Percentiles rank a stretch among this genome's conserved stretches.
Conservation (phyloP, 2,113 vertebrate species). For the Gavialis gangeticus region DNA sequence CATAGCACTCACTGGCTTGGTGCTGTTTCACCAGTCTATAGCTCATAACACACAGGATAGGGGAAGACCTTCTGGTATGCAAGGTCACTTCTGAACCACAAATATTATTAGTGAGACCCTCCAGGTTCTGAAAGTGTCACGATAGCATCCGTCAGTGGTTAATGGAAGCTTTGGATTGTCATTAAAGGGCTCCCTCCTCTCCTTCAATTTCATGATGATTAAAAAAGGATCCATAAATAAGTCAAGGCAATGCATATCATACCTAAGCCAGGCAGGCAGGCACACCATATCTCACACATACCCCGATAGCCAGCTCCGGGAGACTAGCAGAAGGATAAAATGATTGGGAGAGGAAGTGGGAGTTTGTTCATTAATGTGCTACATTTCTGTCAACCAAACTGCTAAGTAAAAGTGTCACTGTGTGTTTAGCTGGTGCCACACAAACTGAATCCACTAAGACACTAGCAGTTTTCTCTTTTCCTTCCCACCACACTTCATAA, state of each 20-base stretch:
- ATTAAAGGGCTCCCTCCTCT: slow-evolving; percentile 5
- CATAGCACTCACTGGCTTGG: not conserved
- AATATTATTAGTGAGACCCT: slow-evolving; percentile 17
- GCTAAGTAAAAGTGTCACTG: slow-evolving; percentile 30
- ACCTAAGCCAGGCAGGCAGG: not conserved
- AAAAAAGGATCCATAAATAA: slow-evolving; percentile 45
- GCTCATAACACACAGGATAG: slow-evolving; percentile 22
- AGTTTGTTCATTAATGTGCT: slow-evolving; percentile 52
- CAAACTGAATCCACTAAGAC: slow-evolving; percentile 47
- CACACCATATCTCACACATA: not conserved
- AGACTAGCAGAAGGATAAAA: not conserved
- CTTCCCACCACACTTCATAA: slow-evolving; percentile 29
- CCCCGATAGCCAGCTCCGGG: not conserved
- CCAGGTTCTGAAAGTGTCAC: slow-evolving; percentile 38
- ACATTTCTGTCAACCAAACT: slow-evolving; percentile 29
- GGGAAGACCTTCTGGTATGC: not conserved
- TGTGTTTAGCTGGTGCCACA: slow-evolving; percentile 44
- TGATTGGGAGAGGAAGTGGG: slow-evolving; percentile 5
- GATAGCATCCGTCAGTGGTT: slow-evolving; percentile 22
- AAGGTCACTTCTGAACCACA: slow-evolving; percentile 27
- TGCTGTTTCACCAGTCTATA: slow-evolving; percentile 38
- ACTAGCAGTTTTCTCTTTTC: not conserved
- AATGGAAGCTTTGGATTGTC: not conserved
- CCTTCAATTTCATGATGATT: not conserved
- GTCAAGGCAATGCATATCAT: not conserved